These are phyloP conservation scores for Formicarius rufipectus DNA, from an alignment of 2,113 vertebrate genomes.

Conservation along the genomic window DNA sequence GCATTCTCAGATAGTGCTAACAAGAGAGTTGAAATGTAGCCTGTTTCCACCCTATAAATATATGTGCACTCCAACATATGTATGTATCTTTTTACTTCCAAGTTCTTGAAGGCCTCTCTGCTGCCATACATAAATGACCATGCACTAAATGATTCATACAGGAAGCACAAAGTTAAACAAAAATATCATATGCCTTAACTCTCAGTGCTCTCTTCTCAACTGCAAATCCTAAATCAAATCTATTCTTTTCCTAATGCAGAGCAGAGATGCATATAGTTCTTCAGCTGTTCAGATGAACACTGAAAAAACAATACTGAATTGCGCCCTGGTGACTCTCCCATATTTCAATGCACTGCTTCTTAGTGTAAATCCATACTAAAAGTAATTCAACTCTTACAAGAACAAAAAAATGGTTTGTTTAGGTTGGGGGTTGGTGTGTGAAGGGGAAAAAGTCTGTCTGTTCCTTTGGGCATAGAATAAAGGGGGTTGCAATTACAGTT, in stretches of 20 bases:
- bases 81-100: not conserved
- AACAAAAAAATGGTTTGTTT: not conserved
- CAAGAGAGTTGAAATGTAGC: slow-evolving; percentile 28
- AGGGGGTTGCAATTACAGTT: not conserved
- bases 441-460: not conserved
- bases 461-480: not conserved
- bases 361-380: not conserved
- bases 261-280: not conserved
- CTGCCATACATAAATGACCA: not conserved
- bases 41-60: slow-evolving; percentile 30
- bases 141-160: not conserved
- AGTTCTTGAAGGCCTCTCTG: not conserved
- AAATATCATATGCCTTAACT: not conserved
- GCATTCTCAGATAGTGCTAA: not conserved
- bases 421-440: too few relatives aligned
- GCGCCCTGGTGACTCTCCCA: not conserved
- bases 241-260: not conserved
- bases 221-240: not conserved
- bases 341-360: not conserved
- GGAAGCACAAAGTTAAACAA: not conserved
- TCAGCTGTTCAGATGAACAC: not conserved
- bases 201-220: not conserved
- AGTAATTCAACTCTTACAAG: not conserved
- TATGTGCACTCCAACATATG: not conserved
- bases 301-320: not conserved